Evolutionary conservation across 2,888 invertebrate species (phyloP).

Genomic region (Meiosimyza platycephala): DNA sequence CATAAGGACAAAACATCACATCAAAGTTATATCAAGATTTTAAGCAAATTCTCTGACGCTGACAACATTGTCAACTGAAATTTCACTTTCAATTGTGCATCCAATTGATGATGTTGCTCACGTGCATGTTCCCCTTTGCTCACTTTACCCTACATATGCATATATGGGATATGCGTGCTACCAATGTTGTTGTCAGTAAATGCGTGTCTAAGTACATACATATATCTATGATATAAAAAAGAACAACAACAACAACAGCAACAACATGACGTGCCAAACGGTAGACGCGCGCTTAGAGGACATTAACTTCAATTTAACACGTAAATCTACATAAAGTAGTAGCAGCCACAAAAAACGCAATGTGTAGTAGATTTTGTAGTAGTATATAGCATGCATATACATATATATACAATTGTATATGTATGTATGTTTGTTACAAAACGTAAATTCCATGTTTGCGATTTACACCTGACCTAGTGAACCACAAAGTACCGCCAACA

Average conservation of each 20-base stretch:
- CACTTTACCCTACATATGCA: no score
- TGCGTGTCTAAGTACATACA: not conserved
- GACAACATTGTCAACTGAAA: no score
- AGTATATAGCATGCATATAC: not conserved
- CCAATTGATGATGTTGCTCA: no score
- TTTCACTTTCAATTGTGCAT: no score
- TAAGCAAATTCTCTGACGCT: no score
- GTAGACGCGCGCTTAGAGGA: slow-evolving; percentile 28
- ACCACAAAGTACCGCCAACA: slow-evolving; percentile 30
- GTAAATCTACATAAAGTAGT: slow-evolving; percentile 27
- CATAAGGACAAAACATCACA: no score
- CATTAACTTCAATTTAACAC: slow-evolving; percentile 36
- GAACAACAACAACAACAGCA: slow-evolving; percentile 19
- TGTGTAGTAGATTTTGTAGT: slow-evolving; percentile 17
- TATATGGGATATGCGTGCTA: no score
- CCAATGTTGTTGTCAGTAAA: not conserved
- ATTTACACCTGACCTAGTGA: slow-evolving; percentile 38
- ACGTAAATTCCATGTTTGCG: slow-evolving; percentile 14
- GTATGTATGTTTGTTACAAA: slow-evolving; percentile 6
- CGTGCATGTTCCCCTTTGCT: no score
- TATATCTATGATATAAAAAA: not conserved
- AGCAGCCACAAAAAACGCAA: slow-evolving; percentile 22
- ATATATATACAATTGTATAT: not conserved
- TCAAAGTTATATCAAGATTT: no score
- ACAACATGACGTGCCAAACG: slow-evolving; percentile 27